A percentile compares a stretch with the other conserved stretches of the same genome.
These are phyloP conservation scores for Himantopus leucocephalus DNA, from an alignment of 2,113 vertebrate genomes.

Conservation along the genomic window DNA sequence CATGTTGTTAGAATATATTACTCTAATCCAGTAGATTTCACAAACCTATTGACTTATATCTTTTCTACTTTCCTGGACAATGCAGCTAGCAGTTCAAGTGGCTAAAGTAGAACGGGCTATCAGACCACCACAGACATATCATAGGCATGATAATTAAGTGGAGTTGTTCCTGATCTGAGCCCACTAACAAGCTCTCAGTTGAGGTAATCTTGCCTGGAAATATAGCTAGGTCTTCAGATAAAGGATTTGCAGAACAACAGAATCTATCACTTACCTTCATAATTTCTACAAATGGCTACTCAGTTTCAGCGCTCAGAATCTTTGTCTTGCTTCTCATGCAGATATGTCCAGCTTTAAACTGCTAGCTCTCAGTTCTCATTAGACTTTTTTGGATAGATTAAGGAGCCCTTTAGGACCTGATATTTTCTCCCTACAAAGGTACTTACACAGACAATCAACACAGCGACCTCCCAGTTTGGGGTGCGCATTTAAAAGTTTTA, in stretches of 20 bases:
- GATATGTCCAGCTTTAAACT: background rate
- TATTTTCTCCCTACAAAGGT: background rate
- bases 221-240: background rate
- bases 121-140: background rate
- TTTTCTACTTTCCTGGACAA: background rate
- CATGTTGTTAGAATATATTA: background rate
- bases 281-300: background rate
- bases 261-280: background rate
- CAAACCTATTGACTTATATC: background rate
- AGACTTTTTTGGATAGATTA: background rate
- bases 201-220: background rate
- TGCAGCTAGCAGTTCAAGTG: background rate
- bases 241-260: background rate
- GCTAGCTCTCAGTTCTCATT: background rate
- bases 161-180: background rate
- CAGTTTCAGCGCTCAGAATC: background rate
- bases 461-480: background rate
- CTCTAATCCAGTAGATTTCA: background rate
- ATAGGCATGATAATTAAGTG: background rate
- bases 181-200: background rate
- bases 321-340: background rate
- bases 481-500: background rate
- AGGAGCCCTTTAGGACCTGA: background rate
- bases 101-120: background rate
- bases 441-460: background rate